Base-by-base conservation (phyloP, 1,140 invertebrate species). In the Conus betulinus region DNA sequence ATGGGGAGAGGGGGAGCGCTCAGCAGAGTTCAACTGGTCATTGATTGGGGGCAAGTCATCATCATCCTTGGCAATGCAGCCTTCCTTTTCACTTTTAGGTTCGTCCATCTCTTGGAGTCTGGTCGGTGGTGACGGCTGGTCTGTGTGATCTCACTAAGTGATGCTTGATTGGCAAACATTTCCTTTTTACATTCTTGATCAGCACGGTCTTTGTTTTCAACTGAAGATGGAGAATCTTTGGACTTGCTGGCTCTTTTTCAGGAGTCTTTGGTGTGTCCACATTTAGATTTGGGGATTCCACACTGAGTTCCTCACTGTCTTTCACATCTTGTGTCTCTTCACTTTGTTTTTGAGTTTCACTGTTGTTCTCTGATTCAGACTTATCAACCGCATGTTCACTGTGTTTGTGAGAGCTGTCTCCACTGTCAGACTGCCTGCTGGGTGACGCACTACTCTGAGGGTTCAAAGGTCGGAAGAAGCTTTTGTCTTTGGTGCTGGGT, bases 401-500 rank as follows among this genome's bases (percentile, higher is more conserved):
- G 67, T 71, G 17, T 71, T 23, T 20, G 23, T 71, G 67, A 20
- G 67, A 11, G 20, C 51, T 53, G 79, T 81, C 79, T 53, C 17
- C 39, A 15, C 79, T 11, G 79, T 81, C 79, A 3, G 79, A 53
- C 15, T 81, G 51, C 52, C 57, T 53, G 25, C 52, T 27, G 0
- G 67, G 71, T 3, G 84, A 85, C 11, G 53, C 83, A 27, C 39
- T n/a, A 60, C 27, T 74, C 71, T 76, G 13, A 55, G 85, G 57
- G 52, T n/a, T 78, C n/a, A 57, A 23, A 23, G 51, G 51, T 57
- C 71, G 78, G 52, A 78, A 87, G 20, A 87, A 39, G 13, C 71
- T 63, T n/a, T 51, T 79, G 85, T 78, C 74, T 55, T 39, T 78
- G n/a, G 85, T 87, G 52, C 85, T 87, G 67, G 85, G 85, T 5